Base-by-base conservation (phyloP, 2,888 invertebrate species). In the Amblyjoppa fuscipennis region DNA sequence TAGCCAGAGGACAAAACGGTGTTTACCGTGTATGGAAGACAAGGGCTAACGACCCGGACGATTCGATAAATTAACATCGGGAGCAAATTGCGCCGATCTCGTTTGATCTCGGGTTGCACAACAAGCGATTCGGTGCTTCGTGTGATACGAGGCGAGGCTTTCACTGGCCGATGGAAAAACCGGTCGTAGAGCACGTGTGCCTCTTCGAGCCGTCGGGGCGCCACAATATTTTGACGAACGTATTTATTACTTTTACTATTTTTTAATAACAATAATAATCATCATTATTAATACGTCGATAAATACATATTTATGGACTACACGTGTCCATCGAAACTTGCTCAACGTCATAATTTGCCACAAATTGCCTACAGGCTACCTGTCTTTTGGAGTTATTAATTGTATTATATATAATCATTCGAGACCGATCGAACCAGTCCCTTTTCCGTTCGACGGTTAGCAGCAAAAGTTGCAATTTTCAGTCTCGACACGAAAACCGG, bases 401-500 rank as follows among this genome's bases (percentile, higher is more conserved):
- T 45, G 28, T 1, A 59, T 11, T 11, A 25, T 59, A 11, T 28
- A 59, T 59, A 59, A 59, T 25, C 20, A n/a, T 34, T 53, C 51
- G 20, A 71, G 51, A 38, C 53, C 71, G 13, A 71, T 38, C 31
- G n/a, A 53, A 20, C 31, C 51, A n/a, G 61, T 61, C 25, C 20
- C n/a, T 59, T 64, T 64, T 34, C 31, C 34, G 49, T 69, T 61
- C 41, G 16, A 70, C 59, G 41, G 56, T 59, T 25, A 20, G 1
- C 25, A 16, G 59, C 16, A 16, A 28, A 56, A 53, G 53, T 53
- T 25, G 69, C 56, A 75, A 51, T 82, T 84, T 87, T 87, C 77
- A 84, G 82, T 87, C 78, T 87, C 84, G n/a, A 61, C 34, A 82
- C 73, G 76, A 87, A 45, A 87, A 87, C 87, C 87, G 84, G 87